A percentile compares a stretch with the other conserved stretches of the same genome.
phyloP scores from a whole-genome alignment of 2,888 invertebrate species.

The Oxycera nigricornis region DNA sequence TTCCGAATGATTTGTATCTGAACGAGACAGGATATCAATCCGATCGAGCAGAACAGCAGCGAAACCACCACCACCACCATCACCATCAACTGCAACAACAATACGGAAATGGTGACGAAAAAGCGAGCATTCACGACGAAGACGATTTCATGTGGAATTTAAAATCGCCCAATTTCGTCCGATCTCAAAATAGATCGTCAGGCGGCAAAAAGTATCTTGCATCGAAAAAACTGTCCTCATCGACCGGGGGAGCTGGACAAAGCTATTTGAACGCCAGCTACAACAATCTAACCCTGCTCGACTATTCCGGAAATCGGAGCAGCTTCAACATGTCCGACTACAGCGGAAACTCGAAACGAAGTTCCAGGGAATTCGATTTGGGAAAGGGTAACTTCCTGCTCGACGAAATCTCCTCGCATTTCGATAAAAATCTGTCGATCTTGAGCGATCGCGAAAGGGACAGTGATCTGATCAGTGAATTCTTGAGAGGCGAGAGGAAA shows the following conservation, averaged over 20 bases:
- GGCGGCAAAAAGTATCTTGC: conserved; percentile 30
- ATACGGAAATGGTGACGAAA: conserved; percentile 44
- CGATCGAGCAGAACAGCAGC: too few species aligned
- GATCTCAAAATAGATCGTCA: conserved; percentile 53
- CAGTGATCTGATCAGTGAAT: conserved; percentile 49
- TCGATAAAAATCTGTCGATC: conserved; percentile 67
- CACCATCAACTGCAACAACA: conserved; percentile 41
- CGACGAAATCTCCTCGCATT: conserved; percentile 64
- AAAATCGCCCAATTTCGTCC: conserved; percentile 53
- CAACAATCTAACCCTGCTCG: conserved; percentile 68
- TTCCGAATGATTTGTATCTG: conserved; percentile 74
- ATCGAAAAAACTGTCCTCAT: conserved; percentile 23
- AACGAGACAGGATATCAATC: conserved; percentile 54
- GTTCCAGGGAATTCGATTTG: conserved; percentile 53
- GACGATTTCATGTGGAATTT: conserved; percentile 42
- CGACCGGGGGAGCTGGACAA: conserved; percentile 39
- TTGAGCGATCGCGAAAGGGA: conserved; percentile 65
- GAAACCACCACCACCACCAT: not conserved
- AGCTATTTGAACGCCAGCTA: conserved; percentile 67
- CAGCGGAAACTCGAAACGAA: conserved; percentile 44
- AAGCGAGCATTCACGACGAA: conserved; percentile 12
- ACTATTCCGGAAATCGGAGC: conserved; percentile 62
- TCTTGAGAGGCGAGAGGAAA: conserved; percentile 38
- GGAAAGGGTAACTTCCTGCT: conserved; percentile 59
- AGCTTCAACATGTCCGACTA: conserved; percentile 47